Evolutionary conservation across 2,888 invertebrate genomes (phyloP).

Genomic region (Corythucha ciliata): DNA sequence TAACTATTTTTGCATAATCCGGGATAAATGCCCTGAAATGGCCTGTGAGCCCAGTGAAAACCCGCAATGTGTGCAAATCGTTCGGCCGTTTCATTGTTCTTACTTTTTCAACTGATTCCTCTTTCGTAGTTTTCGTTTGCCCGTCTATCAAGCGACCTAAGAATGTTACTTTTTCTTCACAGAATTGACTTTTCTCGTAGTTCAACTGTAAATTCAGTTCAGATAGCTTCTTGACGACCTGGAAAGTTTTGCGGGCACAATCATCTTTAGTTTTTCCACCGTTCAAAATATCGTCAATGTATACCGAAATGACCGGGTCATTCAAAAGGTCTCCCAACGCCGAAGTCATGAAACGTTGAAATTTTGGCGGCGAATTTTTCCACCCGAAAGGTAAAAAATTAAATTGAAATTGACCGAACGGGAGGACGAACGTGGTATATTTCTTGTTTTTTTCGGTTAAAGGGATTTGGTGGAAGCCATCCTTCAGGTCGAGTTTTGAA

Average conservation of each 20-base stretch:
- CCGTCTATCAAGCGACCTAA: conserved; percentile 4
- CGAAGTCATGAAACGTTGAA: neutral
- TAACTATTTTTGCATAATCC: neutral
- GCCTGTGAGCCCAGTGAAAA: conserved; percentile 12
- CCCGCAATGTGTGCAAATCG: conserved; percentile 6
- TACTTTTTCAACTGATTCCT: conserved; percentile 11
- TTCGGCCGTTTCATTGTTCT: conserved; percentile 5
- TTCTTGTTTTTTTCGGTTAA: conserved; percentile 1
- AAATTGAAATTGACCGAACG: conserved; percentile 11
- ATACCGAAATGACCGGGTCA: conserved; percentile 9
- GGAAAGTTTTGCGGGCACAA: conserved; percentile 6
- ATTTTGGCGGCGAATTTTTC: conserved; percentile 9
- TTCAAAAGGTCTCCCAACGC: neutral
- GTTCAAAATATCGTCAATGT: conserved; percentile 5
- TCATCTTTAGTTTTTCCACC: conserved; percentile 5
- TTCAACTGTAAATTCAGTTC: neutral
- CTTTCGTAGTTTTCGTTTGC: conserved; percentile 3
- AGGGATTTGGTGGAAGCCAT: conserved; percentile 8
- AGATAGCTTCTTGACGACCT: neutral
- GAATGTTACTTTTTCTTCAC: neutral
- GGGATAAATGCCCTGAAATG: neutral
- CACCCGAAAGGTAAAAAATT: conserved; percentile 8
- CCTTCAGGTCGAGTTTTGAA: conserved; percentile 6
- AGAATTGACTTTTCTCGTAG: conserved; percentile 2
- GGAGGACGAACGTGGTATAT: neutral